Base-by-base conservation (phyloP, 2,797 vertebrate species). In the Gadopsis marmoratus region DNA sequence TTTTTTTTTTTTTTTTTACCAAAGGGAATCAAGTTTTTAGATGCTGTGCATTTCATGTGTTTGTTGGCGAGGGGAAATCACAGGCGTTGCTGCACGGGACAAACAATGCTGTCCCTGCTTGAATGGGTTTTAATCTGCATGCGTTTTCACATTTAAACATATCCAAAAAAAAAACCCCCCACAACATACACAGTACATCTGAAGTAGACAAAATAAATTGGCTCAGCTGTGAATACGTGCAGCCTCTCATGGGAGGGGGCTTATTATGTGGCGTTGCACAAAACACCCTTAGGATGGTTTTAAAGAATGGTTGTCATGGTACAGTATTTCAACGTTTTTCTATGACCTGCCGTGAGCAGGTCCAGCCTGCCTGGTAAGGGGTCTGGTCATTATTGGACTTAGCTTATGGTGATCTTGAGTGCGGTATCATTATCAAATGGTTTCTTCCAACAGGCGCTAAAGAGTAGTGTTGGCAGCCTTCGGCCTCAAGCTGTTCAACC, bases 401-500 rank as follows among this genome's bases (percentile, higher is more conserved):
- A 17, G 80, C 63, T 65, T 61, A 62, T 56, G 66, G 82, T 63
- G 76, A 75, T 67, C 59, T 54, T 60, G 82, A 86, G 58, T 41
- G 66, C 9, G 6, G 79, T 66, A 71, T 86, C 84, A 79, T 88
- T 88, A 91, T 91, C 85, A 82, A 89, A 85, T 78, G 72, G 64
- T 81, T 74, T 71, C 71, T 55, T 91, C 74, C 82, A 78, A 77
- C 76, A 74, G 74, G 78, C 82, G 23, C 71, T 78, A 67, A 86
- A 86, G 73, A 84, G 70, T 62, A 55, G 59, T 5, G 71, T 72
- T 88, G 90, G 88, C 87, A 90, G 78, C 71, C 78, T 43, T 12
- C 9, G 88, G 88, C 72, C 79, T 87, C 90, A 89, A 85, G 87
- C 92, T 92, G 91, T 87, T 92, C 88, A 87, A 86, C 84, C 86